A percentile compares a stretch with the other conserved stretches of the same genome.
These are phyloP conservation scores for Acropora yongei DNA, from an alignment of 64 coral and sea anemone genomes.

Conservation along the genomic window DNA sequence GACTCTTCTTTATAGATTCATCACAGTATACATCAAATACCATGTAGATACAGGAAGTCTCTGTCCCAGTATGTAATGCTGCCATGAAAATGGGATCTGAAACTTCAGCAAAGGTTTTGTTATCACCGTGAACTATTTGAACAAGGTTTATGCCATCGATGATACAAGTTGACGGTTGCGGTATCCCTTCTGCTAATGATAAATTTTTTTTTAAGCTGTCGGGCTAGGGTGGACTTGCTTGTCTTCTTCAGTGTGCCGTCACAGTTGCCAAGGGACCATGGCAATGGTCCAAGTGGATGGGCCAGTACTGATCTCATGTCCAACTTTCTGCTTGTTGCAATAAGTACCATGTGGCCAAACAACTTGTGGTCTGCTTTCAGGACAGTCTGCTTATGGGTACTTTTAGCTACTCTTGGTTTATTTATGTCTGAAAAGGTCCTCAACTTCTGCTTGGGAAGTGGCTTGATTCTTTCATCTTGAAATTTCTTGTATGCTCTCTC, in stretches of 20 bases:
- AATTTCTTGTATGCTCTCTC: slow-evolving; percentile 57
- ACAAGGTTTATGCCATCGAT: slow-evolving; percentile 68
- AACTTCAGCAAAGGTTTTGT: slow-evolving; percentile 59
- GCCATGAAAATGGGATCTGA: slow-evolving; percentile 33
- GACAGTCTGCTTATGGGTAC: slow-evolving; percentile 53
- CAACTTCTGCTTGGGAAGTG: slow-evolving; percentile 65
- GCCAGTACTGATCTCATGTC: slow-evolving; percentile 45
- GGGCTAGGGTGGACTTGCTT: slow-evolving; percentile 49
- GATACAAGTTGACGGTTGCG: slow-evolving; percentile 26
- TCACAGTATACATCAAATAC: slow-evolving; percentile 65
- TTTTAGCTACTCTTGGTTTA: slow-evolving; percentile 49
- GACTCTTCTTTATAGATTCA: slow-evolving; percentile 43
- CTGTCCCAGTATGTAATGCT: slow-evolving; percentile 16
- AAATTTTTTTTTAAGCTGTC: slow-evolving; percentile 36
- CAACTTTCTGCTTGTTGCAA: slow-evolving; percentile 54
- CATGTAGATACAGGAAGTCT: neutral
- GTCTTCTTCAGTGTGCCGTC: slow-evolving; percentile 62
- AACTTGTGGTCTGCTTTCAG: slow-evolving; percentile 69
- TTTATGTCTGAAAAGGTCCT: slow-evolving; percentile 66
- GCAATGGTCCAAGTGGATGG: slow-evolving; percentile 54
- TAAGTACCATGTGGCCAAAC: slow-evolving; percentile 60
- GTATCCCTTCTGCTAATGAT: slow-evolving; percentile 35
- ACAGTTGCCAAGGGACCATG: slow-evolving; percentile 51
- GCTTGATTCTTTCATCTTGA: slow-evolving; percentile 55
- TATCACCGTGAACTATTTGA: slow-evolving; percentile 46